Conservation (phyloP, 2,888 invertebrate species). For the Nebria brevicollis region DNA sequence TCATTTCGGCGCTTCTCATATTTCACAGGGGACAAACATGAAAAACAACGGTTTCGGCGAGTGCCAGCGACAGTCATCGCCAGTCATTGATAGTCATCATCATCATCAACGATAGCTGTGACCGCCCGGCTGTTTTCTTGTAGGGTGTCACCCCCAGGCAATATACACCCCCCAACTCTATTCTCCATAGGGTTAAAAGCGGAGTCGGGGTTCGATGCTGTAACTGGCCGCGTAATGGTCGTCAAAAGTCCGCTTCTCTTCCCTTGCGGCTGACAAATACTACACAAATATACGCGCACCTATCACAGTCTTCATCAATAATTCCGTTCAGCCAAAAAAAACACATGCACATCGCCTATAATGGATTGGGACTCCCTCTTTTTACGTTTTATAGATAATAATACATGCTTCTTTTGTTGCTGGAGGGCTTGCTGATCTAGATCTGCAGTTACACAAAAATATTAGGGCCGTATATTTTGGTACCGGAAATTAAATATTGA, state of each 20-base stretch:
- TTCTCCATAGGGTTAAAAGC: not conserved
- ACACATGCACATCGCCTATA: not conserved
- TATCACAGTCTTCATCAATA: not conserved
- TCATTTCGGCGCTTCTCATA: not conserved
- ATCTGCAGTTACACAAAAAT: not conserved
- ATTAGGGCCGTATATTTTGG: not conserved
- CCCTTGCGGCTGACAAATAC: not conserved
- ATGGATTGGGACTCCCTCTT: not conserved
- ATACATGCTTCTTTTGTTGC: not conserved
- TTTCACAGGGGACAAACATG: not conserved
- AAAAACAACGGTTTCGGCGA: not conserved
- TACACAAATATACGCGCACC: not conserved
- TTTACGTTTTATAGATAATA: not conserved
- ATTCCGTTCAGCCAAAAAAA: not conserved
- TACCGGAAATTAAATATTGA: not conserved
- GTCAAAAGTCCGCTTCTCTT: not conserved
- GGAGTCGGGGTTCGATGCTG: not conserved
- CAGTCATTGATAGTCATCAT: not conserved
- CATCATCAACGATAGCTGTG: not conserved
- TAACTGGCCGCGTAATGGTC: not conserved
- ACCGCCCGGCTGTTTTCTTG: not conserved
- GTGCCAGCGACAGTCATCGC: not conserved
- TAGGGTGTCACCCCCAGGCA: not conserved
- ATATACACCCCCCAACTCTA: not conserved
- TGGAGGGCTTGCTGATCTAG: not conserved